Conservation (phyloP, 2,797 vertebrate genomes). For the Sebastes paucispinis region DNA sequence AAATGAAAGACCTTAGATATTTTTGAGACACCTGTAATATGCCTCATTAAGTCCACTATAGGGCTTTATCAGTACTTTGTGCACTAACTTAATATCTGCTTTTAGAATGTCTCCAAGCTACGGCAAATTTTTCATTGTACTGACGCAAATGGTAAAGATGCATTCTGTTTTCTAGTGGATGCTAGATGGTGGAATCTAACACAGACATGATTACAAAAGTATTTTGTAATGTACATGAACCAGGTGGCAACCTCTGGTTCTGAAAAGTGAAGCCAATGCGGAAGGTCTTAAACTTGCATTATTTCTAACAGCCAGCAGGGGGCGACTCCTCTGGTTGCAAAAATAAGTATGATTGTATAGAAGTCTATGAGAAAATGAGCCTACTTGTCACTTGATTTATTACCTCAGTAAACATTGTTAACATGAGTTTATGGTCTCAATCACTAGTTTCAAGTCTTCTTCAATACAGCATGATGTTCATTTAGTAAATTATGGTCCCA, state of each 20-base stretch:
- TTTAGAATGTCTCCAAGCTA: background rate
- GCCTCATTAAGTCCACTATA: background rate
- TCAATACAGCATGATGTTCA: too few relatives aligned
- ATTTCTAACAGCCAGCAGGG: background rate
- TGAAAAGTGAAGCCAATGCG: background rate
- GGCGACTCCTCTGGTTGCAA: background rate
- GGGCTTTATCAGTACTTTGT: background rate
- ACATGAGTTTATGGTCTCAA: background rate
- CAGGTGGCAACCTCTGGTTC: background rate
- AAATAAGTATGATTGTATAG: fast-evolving
- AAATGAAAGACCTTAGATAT: slow-evolving; percentile 30
- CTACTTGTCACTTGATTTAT: background rate
- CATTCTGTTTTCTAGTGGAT: background rate
- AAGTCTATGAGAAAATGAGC: background rate
- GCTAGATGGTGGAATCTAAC: background rate
- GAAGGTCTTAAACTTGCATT: background rate
- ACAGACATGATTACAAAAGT: background rate
- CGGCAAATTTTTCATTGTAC: background rate
- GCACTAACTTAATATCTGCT: background rate
- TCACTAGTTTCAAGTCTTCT: background rate
- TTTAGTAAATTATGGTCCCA: too few relatives aligned
- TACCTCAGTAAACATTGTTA: background rate
- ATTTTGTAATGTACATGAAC: background rate
- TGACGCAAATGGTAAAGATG: background rate
- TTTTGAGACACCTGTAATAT: slow-evolving; percentile 5